Evolutionary conservation across 1,140 invertebrate species (phyloP).

Genomic region (Physella acuta): DNA sequence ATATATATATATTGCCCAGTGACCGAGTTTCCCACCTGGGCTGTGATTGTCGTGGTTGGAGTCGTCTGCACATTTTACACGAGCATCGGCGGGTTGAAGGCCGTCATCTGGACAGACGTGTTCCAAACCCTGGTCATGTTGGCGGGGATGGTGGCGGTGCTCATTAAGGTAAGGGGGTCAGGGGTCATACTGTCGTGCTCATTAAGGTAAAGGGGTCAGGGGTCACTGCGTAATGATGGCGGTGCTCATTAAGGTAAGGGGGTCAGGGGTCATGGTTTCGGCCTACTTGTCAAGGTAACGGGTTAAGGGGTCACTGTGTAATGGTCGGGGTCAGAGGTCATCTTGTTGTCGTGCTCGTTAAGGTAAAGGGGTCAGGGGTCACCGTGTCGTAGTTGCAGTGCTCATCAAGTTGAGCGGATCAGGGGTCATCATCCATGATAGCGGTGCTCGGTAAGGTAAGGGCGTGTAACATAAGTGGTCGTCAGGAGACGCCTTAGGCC

Average conservation of each 20-base stretch:
- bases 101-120: constrained; percentile 56
- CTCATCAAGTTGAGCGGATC: too few species aligned
- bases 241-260: constrained; percentile 42
- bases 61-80: constrained; percentile 82
- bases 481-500: too few species aligned
- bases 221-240: constrained; percentile 46
- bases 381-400: too few species aligned
- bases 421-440: too few species aligned
- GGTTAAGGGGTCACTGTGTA: constrained; percentile 24
- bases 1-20: too few species aligned
- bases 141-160: constrained; percentile 42
- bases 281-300: background rate
- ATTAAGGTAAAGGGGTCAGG: background rate
- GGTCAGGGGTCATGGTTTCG: background rate
- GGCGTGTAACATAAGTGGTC: too few species aligned
- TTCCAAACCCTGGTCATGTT: constrained; percentile 51
- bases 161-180: constrained; percentile 38
- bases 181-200: background rate
- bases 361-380: constrained; percentile 37
- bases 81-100: constrained; percentile 59
- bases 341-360: constrained; percentile 44
- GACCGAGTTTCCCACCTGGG: constrained; percentile 72
- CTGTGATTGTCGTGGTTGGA: constrained; percentile 79
- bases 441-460: too few species aligned
- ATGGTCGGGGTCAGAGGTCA: too few species aligned